Conservation (phyloP, 2,113 vertebrate species). For the Xerus inauris region DNA sequence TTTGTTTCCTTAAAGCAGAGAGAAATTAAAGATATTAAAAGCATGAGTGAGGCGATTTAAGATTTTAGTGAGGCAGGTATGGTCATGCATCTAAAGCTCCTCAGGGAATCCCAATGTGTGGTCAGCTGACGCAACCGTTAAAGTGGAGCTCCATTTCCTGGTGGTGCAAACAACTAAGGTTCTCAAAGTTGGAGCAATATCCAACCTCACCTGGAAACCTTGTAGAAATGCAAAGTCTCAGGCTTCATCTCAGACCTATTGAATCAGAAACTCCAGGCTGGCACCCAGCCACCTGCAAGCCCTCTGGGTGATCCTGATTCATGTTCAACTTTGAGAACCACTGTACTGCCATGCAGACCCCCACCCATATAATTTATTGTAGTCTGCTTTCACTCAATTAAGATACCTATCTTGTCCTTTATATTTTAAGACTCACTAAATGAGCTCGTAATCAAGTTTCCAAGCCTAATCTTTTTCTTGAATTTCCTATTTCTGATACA, state of each 20-base stretch:
- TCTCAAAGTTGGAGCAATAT: neutral
- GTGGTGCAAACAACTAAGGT: neutral
- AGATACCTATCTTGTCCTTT: neutral
- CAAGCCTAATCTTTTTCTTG: neutral
- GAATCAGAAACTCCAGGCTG: neutral
- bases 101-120: neutral
- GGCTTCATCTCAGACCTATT: neutral
- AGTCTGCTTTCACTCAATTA: neutral
- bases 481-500: neutral
- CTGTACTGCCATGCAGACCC: neutral
- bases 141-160: neutral
- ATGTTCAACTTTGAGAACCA: neutral
- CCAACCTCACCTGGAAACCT: neutral
- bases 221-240: neutral
- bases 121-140: neutral
- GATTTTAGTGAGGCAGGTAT: neutral
- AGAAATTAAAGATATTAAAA: slow-evolving; percentile 5
- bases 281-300: neutral
- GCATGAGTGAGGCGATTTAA: neutral
- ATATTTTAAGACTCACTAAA: neutral
- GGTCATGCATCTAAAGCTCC: neutral
- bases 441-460: neutral
- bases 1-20: neutral
- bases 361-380: neutral
- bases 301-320: neutral